A percentile compares a stretch with the other conserved stretches of the same genome.
Evolutionary conservation across 2,113 vertebrate genomes (phyloP).

Genomic region (Prietella phreatophila): DNA sequence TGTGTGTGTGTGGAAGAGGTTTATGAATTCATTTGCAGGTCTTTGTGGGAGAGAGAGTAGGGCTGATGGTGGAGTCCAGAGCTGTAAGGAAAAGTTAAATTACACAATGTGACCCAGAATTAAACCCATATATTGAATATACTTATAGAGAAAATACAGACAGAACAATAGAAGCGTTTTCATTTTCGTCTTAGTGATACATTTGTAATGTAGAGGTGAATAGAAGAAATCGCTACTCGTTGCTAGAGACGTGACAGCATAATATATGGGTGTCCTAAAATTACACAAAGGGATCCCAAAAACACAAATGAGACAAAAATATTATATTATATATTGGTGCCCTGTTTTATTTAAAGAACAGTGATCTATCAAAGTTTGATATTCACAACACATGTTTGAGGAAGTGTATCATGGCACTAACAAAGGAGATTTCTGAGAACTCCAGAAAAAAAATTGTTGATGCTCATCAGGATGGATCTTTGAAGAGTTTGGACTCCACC

Average conservation of each 20-base stretch:
- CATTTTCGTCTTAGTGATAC: neutral
- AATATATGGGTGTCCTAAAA: too few relatives aligned
- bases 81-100: slow-evolving; percentile 32
- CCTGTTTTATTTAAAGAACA: too few relatives aligned
- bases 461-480: too few relatives aligned
- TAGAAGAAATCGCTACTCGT: neutral
- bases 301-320: too few relatives aligned
- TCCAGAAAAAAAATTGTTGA: too few relatives aligned
- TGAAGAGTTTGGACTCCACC: too few relatives aligned
- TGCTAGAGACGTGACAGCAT: neutral
- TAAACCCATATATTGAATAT: neutral
- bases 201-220: neutral
- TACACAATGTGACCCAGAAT: slow-evolving; percentile 34
- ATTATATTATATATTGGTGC: too few relatives aligned
- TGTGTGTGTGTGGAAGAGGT: neutral
- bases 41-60: slow-evolving; percentile 15
- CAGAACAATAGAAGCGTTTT: neutral
- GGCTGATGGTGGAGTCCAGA: slow-evolving; percentile 22
- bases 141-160: neutral
- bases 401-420: too few relatives aligned
- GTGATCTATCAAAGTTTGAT: too few relatives aligned
- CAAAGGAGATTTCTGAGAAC: too few relatives aligned
- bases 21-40: slow-evolving; percentile 48
- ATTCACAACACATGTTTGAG: too few relatives aligned
- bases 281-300: too few relatives aligned